Base-by-base conservation (phyloP, 92 coral and sea anemone species). In the Blastomussa wellsi region DNA sequence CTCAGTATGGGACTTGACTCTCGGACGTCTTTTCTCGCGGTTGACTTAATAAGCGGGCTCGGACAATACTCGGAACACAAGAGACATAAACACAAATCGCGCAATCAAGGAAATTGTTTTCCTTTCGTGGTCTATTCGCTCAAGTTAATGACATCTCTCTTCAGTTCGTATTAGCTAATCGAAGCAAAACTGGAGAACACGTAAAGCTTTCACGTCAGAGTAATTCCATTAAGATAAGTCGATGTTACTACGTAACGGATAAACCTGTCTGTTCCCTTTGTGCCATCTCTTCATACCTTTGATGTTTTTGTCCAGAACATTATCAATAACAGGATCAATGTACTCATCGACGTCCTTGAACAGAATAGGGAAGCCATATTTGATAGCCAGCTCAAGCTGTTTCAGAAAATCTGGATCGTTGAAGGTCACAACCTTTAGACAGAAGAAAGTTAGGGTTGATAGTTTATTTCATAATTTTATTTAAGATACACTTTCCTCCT, bases 291-390 rank as follows among this genome's bases (percentile, higher is more conserved):
- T 59, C 42, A 31, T 60, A 94, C 98, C 98, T 92, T 94, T 96
- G 84, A 96, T 91, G 87, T 96, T 96, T 79, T 96, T 96, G 84
- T 96, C 99, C 39, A 96, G 89, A 38, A 96, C 98, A 72, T 96
- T 96, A 67, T 96, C 99, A 24, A 96, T 96, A 29, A 96, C 99
- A 32, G 99, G 99, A 79, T 96, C 99, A 20, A 96, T 96, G 91
- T 94, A 94, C 79, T 96, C 99, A 35, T 97, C 99, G 70, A 97
- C 99, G 69, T 97, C 99, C 81, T 97, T 97, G 87, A 97, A 97
- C 89, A 97, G 82, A 77, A 97, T 91, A 10, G 99, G 99, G 87
- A 97, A 97, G 77, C 99, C 99, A 78, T 97, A 97, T 82, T 97
- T 97, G 91, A 97, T 97, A 79, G 99, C 99, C 52, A 97, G 85